Evolutionary conservation across 2,888 invertebrate genomes (phyloP).

Genomic region (Eupeodes latifasciatus): DNA sequence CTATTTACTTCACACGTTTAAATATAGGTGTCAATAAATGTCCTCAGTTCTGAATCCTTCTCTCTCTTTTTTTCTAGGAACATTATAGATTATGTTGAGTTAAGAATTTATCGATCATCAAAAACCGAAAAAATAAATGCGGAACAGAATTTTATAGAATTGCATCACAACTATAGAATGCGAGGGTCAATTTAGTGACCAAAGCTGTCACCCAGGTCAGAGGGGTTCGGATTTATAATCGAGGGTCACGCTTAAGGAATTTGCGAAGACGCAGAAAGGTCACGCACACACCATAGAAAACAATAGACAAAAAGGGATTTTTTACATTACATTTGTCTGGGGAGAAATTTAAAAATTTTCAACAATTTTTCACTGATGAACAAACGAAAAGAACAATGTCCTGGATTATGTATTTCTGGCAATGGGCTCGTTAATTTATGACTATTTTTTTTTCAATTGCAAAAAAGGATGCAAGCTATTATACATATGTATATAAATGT

Average conservation of each 20-base stretch:
- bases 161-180: conserved; percentile 41
- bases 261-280: conserved; percentile 73
- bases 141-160: conserved; percentile 62
- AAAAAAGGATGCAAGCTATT: conserved; percentile 63
- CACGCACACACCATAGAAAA: conserved; percentile 53
- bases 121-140: conserved; percentile 53
- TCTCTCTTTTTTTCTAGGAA: background rate
- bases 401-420: conserved; percentile 62
- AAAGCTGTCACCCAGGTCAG: conserved; percentile 69
- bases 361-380: conserved; percentile 69
- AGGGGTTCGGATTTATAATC: conserved; percentile 19
- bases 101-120: conserved; percentile 23
- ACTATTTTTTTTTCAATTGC: conserved; percentile 58
- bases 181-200: conserved; percentile 75
- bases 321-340: conserved; percentile 33
- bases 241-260: conserved; percentile 74
- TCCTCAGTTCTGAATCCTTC: conserved; percentile 10
- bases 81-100: background rate
- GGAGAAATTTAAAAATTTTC: conserved; percentile 71
- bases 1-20: conserved; percentile 71
- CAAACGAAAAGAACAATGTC: conserved; percentile 64
- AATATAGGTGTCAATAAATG: conserved; percentile 63
- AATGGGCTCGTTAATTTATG: conserved; percentile 71
- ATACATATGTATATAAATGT: background rate
- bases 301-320: conserved; percentile 40